Conservation (phyloP, 2,113 vertebrate species). For the Anser cygnoides region DNA sequence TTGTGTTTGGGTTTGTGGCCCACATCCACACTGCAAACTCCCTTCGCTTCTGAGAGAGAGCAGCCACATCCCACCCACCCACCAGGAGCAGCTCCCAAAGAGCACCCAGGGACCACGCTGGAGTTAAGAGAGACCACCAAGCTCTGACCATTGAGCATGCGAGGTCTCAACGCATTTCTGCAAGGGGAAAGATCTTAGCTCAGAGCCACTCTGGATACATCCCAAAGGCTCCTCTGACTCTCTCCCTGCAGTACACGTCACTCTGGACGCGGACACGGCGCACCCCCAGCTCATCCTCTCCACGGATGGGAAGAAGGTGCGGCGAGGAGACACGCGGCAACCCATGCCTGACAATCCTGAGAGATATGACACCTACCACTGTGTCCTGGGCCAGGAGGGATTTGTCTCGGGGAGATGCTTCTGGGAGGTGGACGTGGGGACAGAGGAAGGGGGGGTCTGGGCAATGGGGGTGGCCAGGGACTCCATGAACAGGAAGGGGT, state of each 20-base stretch:
- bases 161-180: not conserved
- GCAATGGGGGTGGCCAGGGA: slow-evolving; percentile 48
- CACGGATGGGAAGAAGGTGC: slow-evolving; percentile 64
- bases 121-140: not conserved
- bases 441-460: slow-evolving; percentile 40
- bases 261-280: slow-evolving; percentile 50
- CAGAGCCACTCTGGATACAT: too few species aligned
- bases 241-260: slow-evolving; percentile 71
- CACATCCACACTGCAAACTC: not conserved
- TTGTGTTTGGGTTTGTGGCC: not conserved
- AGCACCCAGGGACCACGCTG: not conserved
- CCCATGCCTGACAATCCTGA: not conserved
- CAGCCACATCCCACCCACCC: not conserved
- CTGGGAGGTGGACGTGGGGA: slow-evolving; percentile 88
- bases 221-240: not conserved
- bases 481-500: slow-evolving; percentile 59
- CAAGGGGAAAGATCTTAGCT: not conserved
- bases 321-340: slow-evolving; percentile 51
- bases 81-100: not conserved
- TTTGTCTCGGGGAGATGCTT: slow-evolving; percentile 77
- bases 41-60: not conserved
- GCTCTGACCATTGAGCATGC: not conserved
- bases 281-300: slow-evolving; percentile 74
- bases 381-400: slow-evolving; percentile 67
- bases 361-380: slow-evolving; percentile 73